phyloP scores from a whole-genome alignment of 1,140 invertebrate genomes.

The Globodera ellingtonae region DNA sequence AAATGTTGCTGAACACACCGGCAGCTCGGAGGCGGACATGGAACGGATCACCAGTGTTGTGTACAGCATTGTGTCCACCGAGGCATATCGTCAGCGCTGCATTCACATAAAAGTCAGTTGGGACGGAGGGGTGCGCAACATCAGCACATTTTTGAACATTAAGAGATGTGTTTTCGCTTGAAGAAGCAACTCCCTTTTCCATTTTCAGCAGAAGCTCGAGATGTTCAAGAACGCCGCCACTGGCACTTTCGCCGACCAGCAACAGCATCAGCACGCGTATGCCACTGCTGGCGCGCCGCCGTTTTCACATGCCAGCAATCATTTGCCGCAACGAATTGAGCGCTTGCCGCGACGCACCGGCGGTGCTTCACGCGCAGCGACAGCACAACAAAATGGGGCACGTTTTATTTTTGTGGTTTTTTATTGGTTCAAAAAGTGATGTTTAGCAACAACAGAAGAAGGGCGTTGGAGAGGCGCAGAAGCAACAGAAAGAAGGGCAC shows the following conservation, averaged over 20 bases:
- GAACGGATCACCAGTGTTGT: slow-evolving; percentile 25
- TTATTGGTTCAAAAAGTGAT: not conserved
- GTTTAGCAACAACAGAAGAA: not conserved
- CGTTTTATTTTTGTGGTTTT: not conserved
- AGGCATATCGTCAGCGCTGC: slow-evolving; percentile 14
- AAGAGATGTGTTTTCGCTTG: not conserved
- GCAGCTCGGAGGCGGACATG: slow-evolving; percentile 4
- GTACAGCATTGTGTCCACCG: slow-evolving; percentile 13
- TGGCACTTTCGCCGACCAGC: not conserved
- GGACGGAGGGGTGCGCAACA: not conserved
- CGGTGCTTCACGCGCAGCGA: not conserved
- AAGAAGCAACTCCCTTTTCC: no score
- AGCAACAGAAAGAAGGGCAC: not conserved
- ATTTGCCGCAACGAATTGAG: slow-evolving; percentile 18
- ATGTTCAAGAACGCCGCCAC: not conserved
- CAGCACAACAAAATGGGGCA: not conserved
- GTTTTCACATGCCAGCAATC: not conserved
- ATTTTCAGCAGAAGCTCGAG: slow-evolving; percentile 3
- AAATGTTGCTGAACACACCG: slow-evolving; percentile 15
- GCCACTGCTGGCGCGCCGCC: not conserved
- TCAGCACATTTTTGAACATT: not conserved
- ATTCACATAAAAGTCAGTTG: not conserved
- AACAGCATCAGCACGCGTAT: no score
- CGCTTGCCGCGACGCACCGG: slow-evolving; percentile 10
- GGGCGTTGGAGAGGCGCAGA: not conserved